Percentiles rank a stretch among this genome's conserved stretches.
phyloP scores from a whole-genome alignment of 2,888 invertebrate species.

The Cistogaster globosa region DNA sequence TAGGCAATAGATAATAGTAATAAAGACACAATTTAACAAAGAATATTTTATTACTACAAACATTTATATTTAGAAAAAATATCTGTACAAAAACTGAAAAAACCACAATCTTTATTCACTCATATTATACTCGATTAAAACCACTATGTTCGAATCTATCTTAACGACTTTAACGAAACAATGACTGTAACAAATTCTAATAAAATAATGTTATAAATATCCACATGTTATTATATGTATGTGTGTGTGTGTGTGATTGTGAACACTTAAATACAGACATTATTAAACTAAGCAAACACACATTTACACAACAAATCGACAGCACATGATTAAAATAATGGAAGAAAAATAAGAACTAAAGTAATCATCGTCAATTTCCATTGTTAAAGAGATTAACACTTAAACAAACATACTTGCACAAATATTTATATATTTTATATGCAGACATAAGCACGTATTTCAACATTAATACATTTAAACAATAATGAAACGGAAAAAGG shows the following conservation, averaged over 20 bases:
- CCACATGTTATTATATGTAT: not conserved
- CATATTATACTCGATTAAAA: constrained; percentile 16
- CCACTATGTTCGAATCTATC: constrained; percentile 15
- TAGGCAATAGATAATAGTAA: constrained; percentile 30
- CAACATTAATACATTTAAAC: constrained; percentile 4
- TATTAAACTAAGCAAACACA: not conserved
- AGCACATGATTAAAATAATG: constrained; percentile 41
- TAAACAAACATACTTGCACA: not conserved
- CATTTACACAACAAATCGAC: constrained; percentile 1
- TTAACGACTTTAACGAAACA: constrained; percentile 45
- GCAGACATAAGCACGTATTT: not conserved
- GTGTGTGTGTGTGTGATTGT: not conserved
- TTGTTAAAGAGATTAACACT: constrained; percentile 52
- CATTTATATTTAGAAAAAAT: constrained; percentile 6
- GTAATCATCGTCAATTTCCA: constrained; percentile 46
- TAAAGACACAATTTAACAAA: constrained; percentile 16
- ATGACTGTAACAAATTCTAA: constrained; percentile 50
- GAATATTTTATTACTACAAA: constrained; percentile 6
- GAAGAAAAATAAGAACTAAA: constrained; percentile 33
- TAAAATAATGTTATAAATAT: constrained; percentile 26
- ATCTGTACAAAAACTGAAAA: constrained; percentile 10
- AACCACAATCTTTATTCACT: not conserved
- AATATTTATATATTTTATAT: not conserved
- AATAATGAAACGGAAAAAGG: constrained; percentile 28
- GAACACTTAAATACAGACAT: constrained; percentile 18